Evolutionary conservation across 53 echinoderm and acorn worm genomes (phyloP).

Genomic region (Hippasteria phrygiana): DNA sequence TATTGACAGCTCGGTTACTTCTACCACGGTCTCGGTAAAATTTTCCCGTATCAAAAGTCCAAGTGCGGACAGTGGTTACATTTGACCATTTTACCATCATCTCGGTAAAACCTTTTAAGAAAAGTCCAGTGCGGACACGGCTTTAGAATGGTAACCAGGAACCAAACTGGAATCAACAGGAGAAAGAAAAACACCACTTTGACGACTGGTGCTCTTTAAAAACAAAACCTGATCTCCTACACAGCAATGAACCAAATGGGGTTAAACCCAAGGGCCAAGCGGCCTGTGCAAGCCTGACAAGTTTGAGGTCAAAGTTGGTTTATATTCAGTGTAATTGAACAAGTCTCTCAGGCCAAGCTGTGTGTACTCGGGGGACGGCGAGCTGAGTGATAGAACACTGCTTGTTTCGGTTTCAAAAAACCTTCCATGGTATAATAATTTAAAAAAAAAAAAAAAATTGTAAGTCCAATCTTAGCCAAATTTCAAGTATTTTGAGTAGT

Average conservation of each 20-base stretch:
- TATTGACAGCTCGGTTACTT: too few relatives aligned
- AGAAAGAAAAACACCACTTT: neutral
- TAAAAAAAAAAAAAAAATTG: too few relatives aligned
- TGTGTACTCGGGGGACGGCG: neutral
- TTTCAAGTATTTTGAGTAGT: too few relatives aligned
- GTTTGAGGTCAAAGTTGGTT: conserved; percentile 51
- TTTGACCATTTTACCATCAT: too few relatives aligned
- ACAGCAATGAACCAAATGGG: neutral
- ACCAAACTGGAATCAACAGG: neutral
- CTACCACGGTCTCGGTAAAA: too few relatives aligned
- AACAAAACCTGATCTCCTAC: neutral
- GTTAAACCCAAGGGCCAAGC: conserved; percentile 6
- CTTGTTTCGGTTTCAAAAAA: neutral
- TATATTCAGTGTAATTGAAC: conserved; percentile 49
- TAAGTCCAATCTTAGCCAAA: too few relatives aligned
- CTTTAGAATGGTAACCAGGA: too few relatives aligned
- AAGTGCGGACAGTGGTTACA: too few relatives aligned
- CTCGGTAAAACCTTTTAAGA: too few relatives aligned
- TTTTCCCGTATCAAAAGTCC: too few relatives aligned
- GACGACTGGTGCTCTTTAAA: neutral
- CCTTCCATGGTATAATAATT: neutral
- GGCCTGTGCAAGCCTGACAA: neutral
- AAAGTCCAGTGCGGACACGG: too few relatives aligned
- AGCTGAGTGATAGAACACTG: neutral
- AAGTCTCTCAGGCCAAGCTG: neutral